Evolutionary conservation across 2,888 invertebrate genomes (phyloP), one percentile per base, ranked within the genome.

Genomic region (Polylopha cassiicola): DNA sequence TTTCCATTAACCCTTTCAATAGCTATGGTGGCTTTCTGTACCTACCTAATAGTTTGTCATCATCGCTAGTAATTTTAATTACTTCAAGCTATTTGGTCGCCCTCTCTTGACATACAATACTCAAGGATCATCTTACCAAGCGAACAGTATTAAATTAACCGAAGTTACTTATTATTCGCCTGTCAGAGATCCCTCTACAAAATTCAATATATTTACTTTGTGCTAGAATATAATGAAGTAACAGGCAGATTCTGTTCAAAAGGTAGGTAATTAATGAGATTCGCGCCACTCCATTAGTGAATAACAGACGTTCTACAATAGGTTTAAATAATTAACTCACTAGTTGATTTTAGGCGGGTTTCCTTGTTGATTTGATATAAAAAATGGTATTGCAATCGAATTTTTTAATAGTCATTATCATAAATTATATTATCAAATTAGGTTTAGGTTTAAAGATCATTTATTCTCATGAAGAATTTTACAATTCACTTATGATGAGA

Each of bases 251-350:
- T 11, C 23, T 31, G 21, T 22, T 34, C 34, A 20, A 30, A 30
- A 39, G 39, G 22, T n/a, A n/a, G n/a, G n/a, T 39, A 39, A 39
- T 39, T 34, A 34, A 39, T 39, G 39, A 34, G 34, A 20, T 30
- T 30, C 14, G 11, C 18, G 18, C 28, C 8, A 11, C 13, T 29
- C 39, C 39, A 39, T 39, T 39, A 39, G 34, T 11, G 29, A 2
- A 39, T 39, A 34, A 39, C 15, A 17, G 21, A 3, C 28, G 4
- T 6, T 22, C 24, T 7, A 39, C 39, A 39, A 39, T 39, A 16
- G 33, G 6, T 3, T 14, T 10, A n/a, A n/a, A n/a, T n/a, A n/a
- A 21, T 6, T 33, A 17, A 27, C 23, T 33, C 17, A 9, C 13
- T 28, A 15, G 10, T 11, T 33, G 17, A 37, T 16, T 13, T 15